Base-by-base conservation (phyloP, 2,797 vertebrate species). In the Rhinatrema bivittatum region DNA sequence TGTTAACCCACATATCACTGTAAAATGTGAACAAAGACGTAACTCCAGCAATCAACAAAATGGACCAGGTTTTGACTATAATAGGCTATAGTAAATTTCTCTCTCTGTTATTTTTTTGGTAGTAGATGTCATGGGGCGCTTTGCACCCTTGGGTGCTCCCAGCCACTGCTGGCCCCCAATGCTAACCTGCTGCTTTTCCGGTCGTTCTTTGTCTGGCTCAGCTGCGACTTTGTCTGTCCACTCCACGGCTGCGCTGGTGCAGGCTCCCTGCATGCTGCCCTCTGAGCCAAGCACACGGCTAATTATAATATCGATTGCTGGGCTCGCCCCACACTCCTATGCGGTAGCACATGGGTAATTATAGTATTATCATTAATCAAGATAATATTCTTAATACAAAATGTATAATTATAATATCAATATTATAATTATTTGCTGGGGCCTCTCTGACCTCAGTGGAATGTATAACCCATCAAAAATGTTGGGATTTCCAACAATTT, bases 111-210 rank as follows among this genome's bases (percentile, higher is more conserved):
- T n/a, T n/a, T n/a, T n/a, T n/a, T n/a, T n/a, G n/a, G n/a, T n/a
- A n/a, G n/a, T n/a, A n/a, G n/a, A n/a, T n/a, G n/a, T n/a, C n/a
- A n/a, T n/a, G n/a, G n/a, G 46, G 39, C 33, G 42, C 39, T 46
- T 50, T 38, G 34, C 29, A 50, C 47, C 47, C 42, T 37, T 28
- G 20, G 34, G 38, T 38, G 47, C 34, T 50, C 39, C 39, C 33
- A 49, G 39, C 42, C 33, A 28, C 46, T 36, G 46, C 38, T 32
- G 34, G 38, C 46, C 39, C n/a, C 31, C 33, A 12, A 38, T 50
- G 34, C 47, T 50, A 50, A 50, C 47, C 47, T 50, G 47, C 21
- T 48, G 47, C 47, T 38, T 50, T 38, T 23, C 39, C 35, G 11
- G 29, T 37, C 19, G 39, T 50, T 50, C 47, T 38, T n/a, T 25